These are phyloP conservation scores for Telenomus remus DNA, from an alignment of 1,140 invertebrate species.

Conservation along the genomic window DNA sequence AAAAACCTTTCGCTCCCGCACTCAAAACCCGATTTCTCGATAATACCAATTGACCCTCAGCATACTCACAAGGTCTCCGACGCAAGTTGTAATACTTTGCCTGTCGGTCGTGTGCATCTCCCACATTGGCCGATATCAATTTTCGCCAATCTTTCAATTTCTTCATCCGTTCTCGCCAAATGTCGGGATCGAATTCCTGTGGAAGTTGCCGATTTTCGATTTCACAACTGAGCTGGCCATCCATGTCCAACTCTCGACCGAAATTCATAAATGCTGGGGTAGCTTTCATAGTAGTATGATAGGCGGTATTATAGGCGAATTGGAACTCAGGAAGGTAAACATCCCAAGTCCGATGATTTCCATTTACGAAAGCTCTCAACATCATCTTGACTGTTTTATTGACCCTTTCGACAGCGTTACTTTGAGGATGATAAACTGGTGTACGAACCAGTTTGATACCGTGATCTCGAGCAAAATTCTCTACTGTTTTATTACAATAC, in stretches of 20 bases:
- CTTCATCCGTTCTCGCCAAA: constrained; percentile 3
- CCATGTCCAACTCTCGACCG: constrained; percentile 8
- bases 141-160: neutral
- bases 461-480: neutral
- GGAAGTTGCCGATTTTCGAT: neutral
- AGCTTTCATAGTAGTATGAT: neutral
- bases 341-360: neutral
- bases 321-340: neutral
- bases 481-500: neutral
- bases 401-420: constrained; percentile 68
- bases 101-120: constrained; percentile 1
- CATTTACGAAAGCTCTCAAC: neutral
- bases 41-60: neutral
- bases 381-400: constrained; percentile 68
- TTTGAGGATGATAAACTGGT: constrained; percentile 68
- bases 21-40: constrained; percentile 9
- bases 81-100: constrained; percentile 7
- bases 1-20: constrained; percentile 1
- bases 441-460: constrained; percentile 18
- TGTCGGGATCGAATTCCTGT: neutral
- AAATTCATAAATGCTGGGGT: neutral
- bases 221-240: neutral
- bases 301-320: neutral
- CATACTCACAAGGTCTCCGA: neutral
- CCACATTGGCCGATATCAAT: constrained; percentile 1